A percentile compares a stretch with the other conserved stretches of the same genome.
Evolutionary conservation across 2,113 vertebrate genomes (phyloP).

Genomic region (Anarrhichthys ocellatus): DNA sequence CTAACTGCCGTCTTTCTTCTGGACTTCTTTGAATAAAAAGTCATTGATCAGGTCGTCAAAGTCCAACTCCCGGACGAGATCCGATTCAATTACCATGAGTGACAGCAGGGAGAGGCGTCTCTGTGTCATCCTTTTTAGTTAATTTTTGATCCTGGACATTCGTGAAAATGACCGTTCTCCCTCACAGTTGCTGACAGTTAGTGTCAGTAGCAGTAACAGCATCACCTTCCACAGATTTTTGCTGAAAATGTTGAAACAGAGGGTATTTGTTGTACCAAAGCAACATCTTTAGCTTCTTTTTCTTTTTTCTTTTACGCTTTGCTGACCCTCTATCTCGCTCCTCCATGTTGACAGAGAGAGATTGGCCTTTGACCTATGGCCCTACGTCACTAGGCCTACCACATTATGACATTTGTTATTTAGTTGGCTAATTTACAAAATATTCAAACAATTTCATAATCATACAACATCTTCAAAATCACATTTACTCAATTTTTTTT

Average conservation of each 20-base stretch:
- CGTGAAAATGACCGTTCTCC: neutral
- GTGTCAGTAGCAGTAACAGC: neutral
- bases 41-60: neutral
- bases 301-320: neutral
- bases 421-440: neutral
- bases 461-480: no score
- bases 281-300: neutral
- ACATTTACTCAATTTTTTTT: no score
- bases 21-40: neutral
- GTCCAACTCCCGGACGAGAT: no score
- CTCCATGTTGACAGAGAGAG: no score
- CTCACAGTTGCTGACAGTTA: neutral
- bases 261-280: neutral
- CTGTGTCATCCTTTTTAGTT: neutral
- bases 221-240: no score
- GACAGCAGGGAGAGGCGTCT: neutral
- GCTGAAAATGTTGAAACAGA: neutral
- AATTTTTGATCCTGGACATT: neutral
- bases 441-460: neutral
- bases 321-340: no score
- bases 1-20: neutral
- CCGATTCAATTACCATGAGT: neutral
- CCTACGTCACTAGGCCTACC: neutral
- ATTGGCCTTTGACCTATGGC: no score
- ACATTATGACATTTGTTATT: neutral